Evolutionary conservation across 2,113 vertebrate genomes (phyloP).

Genomic region (Sander vitreus): DNA sequence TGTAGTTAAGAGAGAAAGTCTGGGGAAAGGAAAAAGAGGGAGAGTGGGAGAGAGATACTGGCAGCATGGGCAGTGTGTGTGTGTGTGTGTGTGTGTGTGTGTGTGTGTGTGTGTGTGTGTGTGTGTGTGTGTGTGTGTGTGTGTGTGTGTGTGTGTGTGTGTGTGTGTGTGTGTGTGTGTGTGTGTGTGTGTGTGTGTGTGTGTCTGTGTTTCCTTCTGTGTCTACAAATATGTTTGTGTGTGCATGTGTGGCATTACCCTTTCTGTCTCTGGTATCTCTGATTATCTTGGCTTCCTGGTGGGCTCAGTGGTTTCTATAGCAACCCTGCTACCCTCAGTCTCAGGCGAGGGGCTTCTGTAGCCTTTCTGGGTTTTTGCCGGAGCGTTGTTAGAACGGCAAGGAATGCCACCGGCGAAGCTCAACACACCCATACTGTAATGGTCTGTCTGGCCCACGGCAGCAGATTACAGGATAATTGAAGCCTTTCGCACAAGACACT

Average conservation of each 20-base stretch:
- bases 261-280: conserved; percentile 42
- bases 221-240: neutral
- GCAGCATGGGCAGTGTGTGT: neutral
- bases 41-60: conserved; percentile 8
- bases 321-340: conserved; percentile 59
- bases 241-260: conserved; percentile 21
- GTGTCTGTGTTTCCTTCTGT: neutral
- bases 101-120: neutral
- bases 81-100: neutral
- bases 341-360: conserved; percentile 37
- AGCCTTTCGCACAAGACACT: conserved; percentile 11
- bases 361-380: conserved; percentile 40
- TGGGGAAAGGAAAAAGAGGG: conserved; percentile 23
- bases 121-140: conserved; percentile 13
- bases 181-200: neutral
- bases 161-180: neutral
- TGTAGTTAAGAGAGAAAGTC: conserved; percentile 2
- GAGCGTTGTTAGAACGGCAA: conserved; percentile 36
- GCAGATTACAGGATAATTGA: conserved; percentile 51
- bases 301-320: conserved; percentile 71
- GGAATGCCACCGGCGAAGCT: conserved; percentile 45
- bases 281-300: conserved; percentile 61
- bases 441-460: conserved; percentile 28
- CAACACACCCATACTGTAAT: conserved; percentile 23
- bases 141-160: neutral